Percentiles rank a stretch among this genome's conserved stretches.
phyloP scores from a whole-genome alignment of 2,113 vertebrate genomes.

The Python bivittatus region DNA sequence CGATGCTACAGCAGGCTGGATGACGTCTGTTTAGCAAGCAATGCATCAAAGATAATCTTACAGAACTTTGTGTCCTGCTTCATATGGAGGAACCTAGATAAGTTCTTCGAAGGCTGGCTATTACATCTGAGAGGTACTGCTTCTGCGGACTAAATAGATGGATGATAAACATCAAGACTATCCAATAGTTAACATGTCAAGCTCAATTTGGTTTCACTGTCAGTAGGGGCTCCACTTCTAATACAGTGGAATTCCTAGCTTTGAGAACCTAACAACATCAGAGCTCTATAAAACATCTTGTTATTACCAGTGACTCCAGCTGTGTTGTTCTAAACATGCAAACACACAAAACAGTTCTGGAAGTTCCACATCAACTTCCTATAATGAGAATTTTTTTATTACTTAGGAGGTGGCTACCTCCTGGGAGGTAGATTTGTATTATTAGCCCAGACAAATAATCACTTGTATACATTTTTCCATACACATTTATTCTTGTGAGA shows the following conservation, averaged over 20 bases:
- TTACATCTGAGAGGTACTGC: neutral
- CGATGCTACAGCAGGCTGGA: neutral
- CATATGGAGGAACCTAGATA: neutral
- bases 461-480: neutral
- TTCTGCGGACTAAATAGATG: neutral
- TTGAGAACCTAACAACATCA: neutral
- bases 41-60: constrained; percentile 6
- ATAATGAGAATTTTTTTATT: neutral
- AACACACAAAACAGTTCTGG: neutral
- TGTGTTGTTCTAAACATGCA: neutral
- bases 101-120: neutral
- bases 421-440: neutral
- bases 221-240: neutral
- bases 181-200: neutral
- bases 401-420: neutral
- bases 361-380: neutral
- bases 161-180: no score
- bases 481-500: neutral
- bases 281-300: neutral
- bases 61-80: constrained; percentile 5
- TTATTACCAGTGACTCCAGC: neutral
- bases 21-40: neutral
- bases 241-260: neutral
- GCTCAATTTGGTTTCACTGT: neutral
- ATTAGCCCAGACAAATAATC: neutral